Base-by-base conservation (phyloP, 2,113 vertebrate genomes). In the Grantiella picta region DNA sequence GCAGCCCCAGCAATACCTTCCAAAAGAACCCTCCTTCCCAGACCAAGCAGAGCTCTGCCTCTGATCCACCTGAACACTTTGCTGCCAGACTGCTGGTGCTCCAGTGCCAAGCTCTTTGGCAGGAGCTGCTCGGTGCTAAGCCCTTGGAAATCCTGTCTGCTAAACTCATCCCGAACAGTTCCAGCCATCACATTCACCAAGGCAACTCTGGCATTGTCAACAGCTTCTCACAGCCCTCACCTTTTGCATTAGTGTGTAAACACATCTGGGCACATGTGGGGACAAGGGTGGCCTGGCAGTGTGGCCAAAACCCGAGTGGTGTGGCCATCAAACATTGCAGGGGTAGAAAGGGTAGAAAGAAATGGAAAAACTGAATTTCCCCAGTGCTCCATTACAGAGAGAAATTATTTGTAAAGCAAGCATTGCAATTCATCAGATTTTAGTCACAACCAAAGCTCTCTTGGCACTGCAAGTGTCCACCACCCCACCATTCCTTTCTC, bases 391-490 rank as follows among this genome's bases (percentile, higher is more conserved):
- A 33, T 36, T 27, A 76, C 18, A 15, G 31, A 77, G 12, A 28
- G 15, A 36, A 36, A 69, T 33, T 36, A 35, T 68, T n/a, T 76
- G 3, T 27, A 47, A 77, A 88, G 13, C 29, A 90, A 88, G 16
- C 45, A 59, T 9, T n/a, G 16, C 65, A 87, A 35, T 14, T 40
- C 28, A 49, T 18, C 15, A 68, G 53, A 70, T 83, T 65, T 31
- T 15, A 82, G 47, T 71, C 61, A 59, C 33, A 75, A 23, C 18
- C 52, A 84, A 69, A 91, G 12, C 24, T 50, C 25, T 70, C 72
- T 29, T 12, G 7, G 29, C 19, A 63, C 27, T 33, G 15, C 2
- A 1, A n/a, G 3, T 0, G 1, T 28, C 35, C 40, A 45, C n/a
- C 33, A 57, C 47, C 28, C 63, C 59, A 65, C 29, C 23, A n/a